Evolutionary conservation across 2,797 vertebrate genomes (phyloP).

Genomic region (Macroramphosus scolopax): DNA sequence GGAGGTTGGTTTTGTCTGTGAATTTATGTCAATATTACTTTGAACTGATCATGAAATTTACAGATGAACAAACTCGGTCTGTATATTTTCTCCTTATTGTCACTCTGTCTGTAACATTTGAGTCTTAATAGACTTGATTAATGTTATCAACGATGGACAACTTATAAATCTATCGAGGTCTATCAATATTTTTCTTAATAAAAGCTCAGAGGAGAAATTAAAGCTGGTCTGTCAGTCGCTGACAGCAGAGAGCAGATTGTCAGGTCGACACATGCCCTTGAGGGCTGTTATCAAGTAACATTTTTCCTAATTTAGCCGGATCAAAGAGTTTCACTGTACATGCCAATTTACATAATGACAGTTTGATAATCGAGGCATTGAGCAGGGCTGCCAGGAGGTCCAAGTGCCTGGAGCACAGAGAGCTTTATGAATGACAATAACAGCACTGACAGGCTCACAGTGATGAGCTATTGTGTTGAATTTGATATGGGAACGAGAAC

Average conservation of each 20-base stretch:
- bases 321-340: conserved; percentile 74
- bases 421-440: conserved; percentile 73
- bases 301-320: conserved; percentile 72
- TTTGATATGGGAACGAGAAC: conserved; percentile 31
- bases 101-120: too few species aligned
- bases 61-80: too few species aligned
- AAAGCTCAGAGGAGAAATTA: conserved; percentile 12
- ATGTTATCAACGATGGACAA: too few species aligned
- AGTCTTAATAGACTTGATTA: too few species aligned
- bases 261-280: conserved; percentile 56
- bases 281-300: conserved; percentile 57
- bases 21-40: too few species aligned
- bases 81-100: too few species aligned
- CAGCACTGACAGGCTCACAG: conserved; percentile 57
- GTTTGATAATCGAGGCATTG: conserved; percentile 76
- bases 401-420: conserved; percentile 60
- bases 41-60: too few species aligned
- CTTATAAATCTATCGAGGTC: too few species aligned
- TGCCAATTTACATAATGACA: conserved; percentile 79
- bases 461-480: conserved; percentile 66
- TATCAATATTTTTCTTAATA: conserved; percentile 10
- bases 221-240: conserved; percentile 31
- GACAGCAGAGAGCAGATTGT: conserved; percentile 64
- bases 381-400: conserved; percentile 53
- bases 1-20: too few species aligned